Base-by-base conservation (phyloP, 53 echinoderm and acorn worm genomes). In the Arbacia lixula region DNA sequence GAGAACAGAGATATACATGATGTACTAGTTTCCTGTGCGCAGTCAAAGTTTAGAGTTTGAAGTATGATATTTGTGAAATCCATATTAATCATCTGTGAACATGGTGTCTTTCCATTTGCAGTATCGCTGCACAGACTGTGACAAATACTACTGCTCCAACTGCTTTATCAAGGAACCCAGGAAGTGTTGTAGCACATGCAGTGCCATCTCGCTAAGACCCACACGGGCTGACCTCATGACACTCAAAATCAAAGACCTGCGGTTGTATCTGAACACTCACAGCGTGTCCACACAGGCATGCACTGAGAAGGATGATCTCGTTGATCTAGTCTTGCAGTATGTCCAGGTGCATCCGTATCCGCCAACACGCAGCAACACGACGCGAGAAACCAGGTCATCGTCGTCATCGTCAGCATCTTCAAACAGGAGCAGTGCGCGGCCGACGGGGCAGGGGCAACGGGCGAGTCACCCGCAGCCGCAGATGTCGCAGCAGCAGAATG, bases 41-140 rank as follows among this genome's bases (percentile, higher is more conserved):
- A n/a, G n/a, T n/a, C n/a, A n/a, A n/a, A n/a, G n/a, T n/a, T n/a
- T n/a, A n/a, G n/a, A n/a, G n/a, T n/a, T n/a, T n/a, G n/a, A n/a
- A n/a, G n/a, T n/a, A n/a, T n/a, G n/a, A n/a, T n/a, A n/a, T 21
- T 57, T 21, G 22, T 19, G 9, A 5, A 5, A 12, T 57, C 22
- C 19, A 21, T 19, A 57, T 19, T 5, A 12, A 12, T 57, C 58
- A 57, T 21, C 5, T 21, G 5, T 57, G 5, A 5, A 57, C 19
- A 57, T 6, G 30, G n/a, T 35, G 6, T 32, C 36, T 68, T 9
- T 53, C 17, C n/a, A 8, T 63, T 52, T 84, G 0, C 51, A 99
- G 99, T 77, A 91, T 51, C 87, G 88, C n/a, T 99, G 99, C 65
- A 62, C 80, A 60, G 99, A 99, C 79, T 99, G 99, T 68, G 71